A percentile compares a stretch with the other conserved stretches of the same genome.
Evolutionary conservation across 2,888 invertebrate genomes (phyloP).

Genomic region (Phortica magna): DNA sequence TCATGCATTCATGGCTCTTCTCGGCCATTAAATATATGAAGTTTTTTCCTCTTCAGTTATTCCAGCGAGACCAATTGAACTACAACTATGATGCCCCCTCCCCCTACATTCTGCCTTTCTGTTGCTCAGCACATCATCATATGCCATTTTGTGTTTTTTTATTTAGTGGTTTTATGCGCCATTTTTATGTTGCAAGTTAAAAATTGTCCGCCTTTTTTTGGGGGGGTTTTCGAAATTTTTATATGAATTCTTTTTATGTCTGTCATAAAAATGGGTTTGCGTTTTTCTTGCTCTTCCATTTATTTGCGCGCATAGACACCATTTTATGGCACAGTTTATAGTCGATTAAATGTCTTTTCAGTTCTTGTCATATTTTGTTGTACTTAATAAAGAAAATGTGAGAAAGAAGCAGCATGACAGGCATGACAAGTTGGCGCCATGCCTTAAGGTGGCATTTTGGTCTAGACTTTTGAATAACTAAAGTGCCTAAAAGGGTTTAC

Average conservation of each 20-base stretch:
- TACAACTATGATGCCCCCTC: background rate
- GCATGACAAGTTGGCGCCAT: background rate
- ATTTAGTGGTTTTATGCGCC: conserved; percentile 40
- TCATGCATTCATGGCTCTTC: conserved; percentile 23
- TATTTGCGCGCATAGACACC: background rate
- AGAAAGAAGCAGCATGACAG: background rate
- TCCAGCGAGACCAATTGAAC: conserved; percentile 1
- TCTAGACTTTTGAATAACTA: too few relatives aligned
- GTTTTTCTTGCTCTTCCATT: background rate
- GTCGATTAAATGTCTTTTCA: conserved; percentile 16
- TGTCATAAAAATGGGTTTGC: background rate
- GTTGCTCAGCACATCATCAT: too few relatives aligned
- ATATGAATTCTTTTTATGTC: background rate
- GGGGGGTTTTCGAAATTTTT: background rate
- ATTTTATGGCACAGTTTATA: conserved; percentile 12
- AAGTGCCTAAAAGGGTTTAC: too few relatives aligned
- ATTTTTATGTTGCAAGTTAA: conserved; percentile 29
- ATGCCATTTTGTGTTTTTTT: too few relatives aligned
- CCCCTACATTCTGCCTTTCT: background rate
- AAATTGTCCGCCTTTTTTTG: background rate
- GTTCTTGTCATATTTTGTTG: background rate
- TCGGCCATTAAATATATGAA: conserved; percentile 7
- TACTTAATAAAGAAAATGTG: too few relatives aligned
- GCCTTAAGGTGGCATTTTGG: too few relatives aligned
- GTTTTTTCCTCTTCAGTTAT: background rate